phyloP scores from a whole-genome alignment of 2,797 vertebrate species.

The Sebastes miniatus region DNA sequence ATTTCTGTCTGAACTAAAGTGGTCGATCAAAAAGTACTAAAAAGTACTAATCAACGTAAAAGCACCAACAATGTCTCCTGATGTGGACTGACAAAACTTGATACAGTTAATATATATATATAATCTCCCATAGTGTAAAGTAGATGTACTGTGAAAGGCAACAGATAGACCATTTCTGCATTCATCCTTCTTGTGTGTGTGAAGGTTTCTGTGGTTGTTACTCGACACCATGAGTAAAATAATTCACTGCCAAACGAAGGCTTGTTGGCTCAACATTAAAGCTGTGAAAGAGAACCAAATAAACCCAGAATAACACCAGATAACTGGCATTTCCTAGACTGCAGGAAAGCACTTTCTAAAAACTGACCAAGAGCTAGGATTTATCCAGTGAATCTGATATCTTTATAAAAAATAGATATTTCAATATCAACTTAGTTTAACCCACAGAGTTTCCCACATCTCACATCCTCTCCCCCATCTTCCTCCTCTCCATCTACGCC shows the following conservation, averaged over 20 bases:
- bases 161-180: background rate
- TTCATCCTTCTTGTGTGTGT: background rate
- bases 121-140: background rate
- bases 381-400: background rate
- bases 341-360: background rate
- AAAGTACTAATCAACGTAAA: background rate
- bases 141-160: background rate
- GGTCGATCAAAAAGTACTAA: too few species aligned
- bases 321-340: background rate
- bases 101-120: too few species aligned
- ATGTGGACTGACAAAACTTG: background rate
- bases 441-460: background rate
- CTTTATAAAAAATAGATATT: background rate
- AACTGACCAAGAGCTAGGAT: background rate
- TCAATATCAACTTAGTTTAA: background rate
- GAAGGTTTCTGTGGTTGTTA: background rate
- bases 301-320: constrained; percentile 17
- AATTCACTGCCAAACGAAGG: constrained; percentile 1
- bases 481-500: background rate
- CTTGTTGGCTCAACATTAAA: background rate
- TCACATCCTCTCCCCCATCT: background rate
- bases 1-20: background rate
- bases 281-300: constrained; percentile 16
- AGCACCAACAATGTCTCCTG: background rate
- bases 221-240: background rate